phyloP scores from a whole-genome alignment of 2,797 vertebrate genomes.

The Chelonia mydas region DNA sequence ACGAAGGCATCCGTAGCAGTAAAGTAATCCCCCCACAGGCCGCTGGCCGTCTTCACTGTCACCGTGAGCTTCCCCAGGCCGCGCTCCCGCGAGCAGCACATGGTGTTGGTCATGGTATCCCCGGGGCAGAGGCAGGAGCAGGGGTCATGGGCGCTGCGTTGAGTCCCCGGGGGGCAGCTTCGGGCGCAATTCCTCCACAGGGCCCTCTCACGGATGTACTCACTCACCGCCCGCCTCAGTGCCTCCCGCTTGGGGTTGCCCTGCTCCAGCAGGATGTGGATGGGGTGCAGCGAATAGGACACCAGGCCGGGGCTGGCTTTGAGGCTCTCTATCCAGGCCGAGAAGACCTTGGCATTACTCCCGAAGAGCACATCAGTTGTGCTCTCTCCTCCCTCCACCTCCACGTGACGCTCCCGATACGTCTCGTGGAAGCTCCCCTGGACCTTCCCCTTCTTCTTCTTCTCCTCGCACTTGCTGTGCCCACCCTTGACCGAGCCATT shows the following conservation, averaged over 20 bases:
- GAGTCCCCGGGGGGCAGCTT: slow-evolving; percentile 60
- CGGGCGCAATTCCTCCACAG: slow-evolving; percentile 85
- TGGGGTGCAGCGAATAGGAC: slow-evolving; percentile 84
- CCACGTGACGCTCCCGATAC: slow-evolving; percentile 84
- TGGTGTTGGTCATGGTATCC: neutral
- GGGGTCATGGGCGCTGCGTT: slow-evolving; percentile 68
- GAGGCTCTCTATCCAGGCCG: slow-evolving; percentile 83
- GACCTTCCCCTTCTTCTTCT: neutral
- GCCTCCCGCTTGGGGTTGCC: slow-evolving; percentile 59
- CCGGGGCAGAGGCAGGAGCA: slow-evolving; percentile 67
- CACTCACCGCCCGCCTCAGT: slow-evolving; percentile 84
- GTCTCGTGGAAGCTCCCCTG: slow-evolving; percentile 83
- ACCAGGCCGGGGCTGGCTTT: slow-evolving; percentile 80
- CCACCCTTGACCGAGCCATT: too few species aligned
- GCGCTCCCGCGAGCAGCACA: slow-evolving; percentile 82
- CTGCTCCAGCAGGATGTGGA: slow-evolving; percentile 82
- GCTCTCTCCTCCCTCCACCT: slow-evolving; percentile 80
- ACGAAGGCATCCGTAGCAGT: neutral
- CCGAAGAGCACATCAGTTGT: slow-evolving; percentile 84
- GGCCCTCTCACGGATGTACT: slow-evolving; percentile 84
- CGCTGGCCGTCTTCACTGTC: slow-evolving; percentile 76
- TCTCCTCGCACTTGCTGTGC: too few species aligned
- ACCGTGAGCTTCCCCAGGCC: slow-evolving; percentile 80
- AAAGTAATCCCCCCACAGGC: slow-evolving; percentile 42
- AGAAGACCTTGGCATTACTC: slow-evolving; percentile 81